These are phyloP conservation scores for Sus cebifrons DNA, from an alignment of 2,797 vertebrate species.

Conservation along the genomic window DNA sequence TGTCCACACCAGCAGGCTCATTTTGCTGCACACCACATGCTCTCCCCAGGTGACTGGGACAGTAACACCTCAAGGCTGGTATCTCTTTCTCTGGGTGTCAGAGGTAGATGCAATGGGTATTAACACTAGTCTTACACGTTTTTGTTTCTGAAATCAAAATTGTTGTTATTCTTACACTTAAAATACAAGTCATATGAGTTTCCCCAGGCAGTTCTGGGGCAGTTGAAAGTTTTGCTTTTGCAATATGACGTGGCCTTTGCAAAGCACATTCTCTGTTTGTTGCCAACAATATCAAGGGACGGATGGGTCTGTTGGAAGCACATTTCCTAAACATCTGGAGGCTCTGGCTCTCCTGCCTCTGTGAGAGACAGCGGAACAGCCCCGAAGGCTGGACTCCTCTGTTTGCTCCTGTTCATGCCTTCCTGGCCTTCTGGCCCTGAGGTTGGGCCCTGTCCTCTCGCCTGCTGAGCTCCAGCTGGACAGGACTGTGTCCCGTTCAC, in stretches of 20 bases:
- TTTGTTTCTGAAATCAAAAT: neutral
- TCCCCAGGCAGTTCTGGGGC: neutral
- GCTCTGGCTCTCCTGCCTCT: neutral
- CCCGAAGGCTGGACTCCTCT: neutral
- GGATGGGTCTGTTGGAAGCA: neutral
- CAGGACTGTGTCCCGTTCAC: neutral
- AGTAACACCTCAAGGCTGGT: accelerated
- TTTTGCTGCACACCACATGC: neutral
- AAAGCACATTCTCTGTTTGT: neutral
- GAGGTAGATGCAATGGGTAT: neutral
- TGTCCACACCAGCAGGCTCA: neutral
- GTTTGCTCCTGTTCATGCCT: no score
- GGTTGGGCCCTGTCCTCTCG: neutral
- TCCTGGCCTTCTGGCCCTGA: neutral
- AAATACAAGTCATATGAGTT: neutral
- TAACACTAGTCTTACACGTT: neutral
- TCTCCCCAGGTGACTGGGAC: neutral
- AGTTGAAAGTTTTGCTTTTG: neutral
- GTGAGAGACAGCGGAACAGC: neutral
- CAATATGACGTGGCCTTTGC: neutral
- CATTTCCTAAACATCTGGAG: neutral
- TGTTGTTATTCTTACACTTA: neutral
- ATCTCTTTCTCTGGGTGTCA: neutral
- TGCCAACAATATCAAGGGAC: neutral
- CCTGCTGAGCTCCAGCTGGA: neutral